A percentile compares a stretch with the other conserved stretches of the same genome.
phyloP scores from a whole-genome alignment of 2,113 vertebrate species.

The Bothrops jararaca region DNA sequence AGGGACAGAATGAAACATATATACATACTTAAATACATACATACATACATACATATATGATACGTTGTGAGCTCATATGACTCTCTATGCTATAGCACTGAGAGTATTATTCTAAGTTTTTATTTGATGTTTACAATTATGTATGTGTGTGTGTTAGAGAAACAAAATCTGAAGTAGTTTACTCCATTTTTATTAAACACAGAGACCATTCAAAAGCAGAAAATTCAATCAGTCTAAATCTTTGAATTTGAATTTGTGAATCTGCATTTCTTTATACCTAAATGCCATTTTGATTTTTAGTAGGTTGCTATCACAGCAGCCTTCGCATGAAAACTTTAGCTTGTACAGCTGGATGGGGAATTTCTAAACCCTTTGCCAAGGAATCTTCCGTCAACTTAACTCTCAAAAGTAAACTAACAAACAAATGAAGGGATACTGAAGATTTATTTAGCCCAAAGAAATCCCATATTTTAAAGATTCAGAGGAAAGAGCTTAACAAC shows the following conservation, averaged over 20 bases:
- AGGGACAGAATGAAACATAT: not conserved
- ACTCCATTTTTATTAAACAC: not conserved
- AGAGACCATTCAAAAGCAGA: not conserved
- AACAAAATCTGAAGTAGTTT: not conserved
- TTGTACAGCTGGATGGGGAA: not conserved
- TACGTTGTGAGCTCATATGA: not conserved
- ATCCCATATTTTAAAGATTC: not conserved
- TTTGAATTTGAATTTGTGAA: not conserved
- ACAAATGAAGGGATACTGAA: not conserved
- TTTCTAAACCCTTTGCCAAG: not conserved
- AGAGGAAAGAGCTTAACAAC: not conserved
- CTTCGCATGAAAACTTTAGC: not conserved
- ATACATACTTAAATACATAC: too few relatives aligned
- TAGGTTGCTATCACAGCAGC: not conserved
- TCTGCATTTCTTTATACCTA: not conserved
- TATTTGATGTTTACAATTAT: not conserved
- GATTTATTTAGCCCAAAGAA: not conserved
- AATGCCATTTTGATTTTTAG: not conserved
- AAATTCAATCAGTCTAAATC: not conserved
- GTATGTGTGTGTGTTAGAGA: not conserved
- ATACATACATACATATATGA: too few relatives aligned
- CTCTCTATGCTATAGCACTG: not conserved
- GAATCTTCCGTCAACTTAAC: not conserved
- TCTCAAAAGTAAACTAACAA: not conserved
- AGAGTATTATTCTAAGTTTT: not conserved